These are phyloP conservation scores for Tanytarsus gracilentus DNA, from an alignment of 2,888 invertebrate species.

Conservation along the genomic window DNA sequence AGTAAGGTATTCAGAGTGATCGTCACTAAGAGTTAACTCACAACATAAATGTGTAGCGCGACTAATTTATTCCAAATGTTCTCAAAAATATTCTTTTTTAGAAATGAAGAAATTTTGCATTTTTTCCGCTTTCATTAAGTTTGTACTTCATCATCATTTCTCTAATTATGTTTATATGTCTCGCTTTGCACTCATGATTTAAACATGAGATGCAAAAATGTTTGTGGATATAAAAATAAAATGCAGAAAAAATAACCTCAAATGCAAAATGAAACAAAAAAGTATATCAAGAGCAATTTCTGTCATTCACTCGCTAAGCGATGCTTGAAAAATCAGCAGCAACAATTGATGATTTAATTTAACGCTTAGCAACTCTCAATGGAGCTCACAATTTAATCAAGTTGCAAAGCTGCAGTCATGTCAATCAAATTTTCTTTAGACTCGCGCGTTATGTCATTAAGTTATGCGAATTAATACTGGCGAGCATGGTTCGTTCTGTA, in stretches of 20 bases:
- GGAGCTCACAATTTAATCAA: constrained; percentile 21
- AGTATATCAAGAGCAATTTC: background rate
- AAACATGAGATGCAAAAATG: background rate
- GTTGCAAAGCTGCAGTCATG: constrained; percentile 9
- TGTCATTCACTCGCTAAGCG: background rate
- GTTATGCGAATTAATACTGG: too few species aligned
- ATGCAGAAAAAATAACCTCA: background rate
- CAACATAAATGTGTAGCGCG: constrained; percentile 9
- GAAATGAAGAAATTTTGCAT: background rate
- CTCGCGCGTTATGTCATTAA: too few species aligned
- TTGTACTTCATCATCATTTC: background rate
- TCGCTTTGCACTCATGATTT: background rate
- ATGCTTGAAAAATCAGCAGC: background rate
- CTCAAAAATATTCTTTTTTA: background rate
- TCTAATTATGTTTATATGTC: background rate
- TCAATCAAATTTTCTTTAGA: too few species aligned
- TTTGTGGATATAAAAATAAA: background rate
- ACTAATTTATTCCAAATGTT: constrained; percentile 12
- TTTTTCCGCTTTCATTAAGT: background rate
- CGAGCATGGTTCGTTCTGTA: too few species aligned
- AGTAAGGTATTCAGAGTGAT: too few species aligned
- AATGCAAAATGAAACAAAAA: background rate
- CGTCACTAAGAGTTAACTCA: too few species aligned
- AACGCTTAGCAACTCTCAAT: background rate
- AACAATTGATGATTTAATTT: constrained; percentile 28